Base-by-base conservation (phyloP, 2,888 invertebrate species). In the Eueremaeus valkanovi region DNA sequence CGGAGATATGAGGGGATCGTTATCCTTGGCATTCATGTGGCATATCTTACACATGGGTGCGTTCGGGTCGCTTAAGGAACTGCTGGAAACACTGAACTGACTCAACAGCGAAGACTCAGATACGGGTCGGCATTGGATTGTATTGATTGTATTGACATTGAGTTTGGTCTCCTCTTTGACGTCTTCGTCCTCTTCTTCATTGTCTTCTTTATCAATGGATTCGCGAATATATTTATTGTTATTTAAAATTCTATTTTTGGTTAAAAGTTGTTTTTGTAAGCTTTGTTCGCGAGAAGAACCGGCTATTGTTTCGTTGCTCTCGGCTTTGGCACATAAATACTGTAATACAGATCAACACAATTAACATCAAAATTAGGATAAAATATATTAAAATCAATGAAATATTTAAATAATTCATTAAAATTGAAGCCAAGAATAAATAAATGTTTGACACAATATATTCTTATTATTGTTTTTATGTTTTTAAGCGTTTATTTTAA, bases 11-110 rank as follows among this genome's bases (percentile, higher is more conserved):
- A 87, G 82, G 3, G 83, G 82, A 75, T 83, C 80, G 76, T 80
- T 76, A 73, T 82, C 80, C 73, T 81, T 80, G 16, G 80, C 81
- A 9, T 82, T 81, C 78, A 83, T 80, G 78, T 87, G 86, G 79
- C 87, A 87, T 75, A 87, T 87, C 74, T 86, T 82, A 80, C 87
- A 87, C 75, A 85, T 82, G n/a, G 83, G 83, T 61, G 78, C 74
- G 18, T 73, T 76, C 11, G 76, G 75, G 36, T 76, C 75, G 40
- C 42, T 76, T 36, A 72, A 63, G 5, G 51, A 61, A 66, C 29
- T 29, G 36, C 29, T 45, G n/a, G 74, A 61, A 33, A 42, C 63
- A 45, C 29, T 49, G 11, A 74, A 66, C 31, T 66, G 40, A 66
- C 63, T 66, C 24, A 74, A n/a, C n/a, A 66, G 63, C 18, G 74